A percentile compares a stretch with the other conserved stretches of the same genome.
Conservation (phyloP, 2,113 vertebrate species). For the Cariama cristata region DNA sequence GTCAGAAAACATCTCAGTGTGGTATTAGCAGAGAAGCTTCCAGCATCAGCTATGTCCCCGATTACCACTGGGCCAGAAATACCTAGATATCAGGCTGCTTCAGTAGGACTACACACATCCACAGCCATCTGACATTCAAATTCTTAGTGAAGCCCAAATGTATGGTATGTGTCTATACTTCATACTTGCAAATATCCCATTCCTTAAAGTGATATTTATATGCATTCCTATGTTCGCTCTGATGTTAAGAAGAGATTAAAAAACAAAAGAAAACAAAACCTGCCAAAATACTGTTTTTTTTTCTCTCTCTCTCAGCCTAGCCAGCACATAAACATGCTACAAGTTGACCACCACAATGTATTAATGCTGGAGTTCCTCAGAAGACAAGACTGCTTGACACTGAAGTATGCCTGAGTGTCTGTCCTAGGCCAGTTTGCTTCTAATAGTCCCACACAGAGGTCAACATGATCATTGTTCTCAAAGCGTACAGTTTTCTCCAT, state of each 20-base stretch:
- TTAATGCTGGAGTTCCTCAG: background rate
- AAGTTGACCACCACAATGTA: background rate
- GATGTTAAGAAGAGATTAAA: background rate
- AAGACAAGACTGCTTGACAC: background rate
- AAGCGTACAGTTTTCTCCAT: background rate
- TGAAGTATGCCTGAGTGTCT: accelerated
- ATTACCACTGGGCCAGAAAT: background rate
- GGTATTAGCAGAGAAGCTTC: background rate
- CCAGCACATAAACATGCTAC: background rate
- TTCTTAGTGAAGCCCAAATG: background rate
- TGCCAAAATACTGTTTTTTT: background rate
- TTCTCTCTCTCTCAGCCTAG: background rate
- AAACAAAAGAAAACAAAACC: background rate
- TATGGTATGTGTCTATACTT: background rate
- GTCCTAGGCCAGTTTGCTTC: background rate
- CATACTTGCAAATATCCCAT: background rate
- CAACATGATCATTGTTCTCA: background rate
- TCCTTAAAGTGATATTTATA: background rate
- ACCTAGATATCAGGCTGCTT: background rate
- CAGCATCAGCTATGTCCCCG: background rate
- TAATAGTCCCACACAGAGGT: background rate
- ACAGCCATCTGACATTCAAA: background rate
- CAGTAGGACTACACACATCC: background rate
- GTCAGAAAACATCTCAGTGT: background rate
- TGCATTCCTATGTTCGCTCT: background rate